Evolutionary conservation across 2,888 invertebrate species (phyloP), one percentile per base, ranked within the genome.

Genomic region (Cyclophora punctaria): DNA sequence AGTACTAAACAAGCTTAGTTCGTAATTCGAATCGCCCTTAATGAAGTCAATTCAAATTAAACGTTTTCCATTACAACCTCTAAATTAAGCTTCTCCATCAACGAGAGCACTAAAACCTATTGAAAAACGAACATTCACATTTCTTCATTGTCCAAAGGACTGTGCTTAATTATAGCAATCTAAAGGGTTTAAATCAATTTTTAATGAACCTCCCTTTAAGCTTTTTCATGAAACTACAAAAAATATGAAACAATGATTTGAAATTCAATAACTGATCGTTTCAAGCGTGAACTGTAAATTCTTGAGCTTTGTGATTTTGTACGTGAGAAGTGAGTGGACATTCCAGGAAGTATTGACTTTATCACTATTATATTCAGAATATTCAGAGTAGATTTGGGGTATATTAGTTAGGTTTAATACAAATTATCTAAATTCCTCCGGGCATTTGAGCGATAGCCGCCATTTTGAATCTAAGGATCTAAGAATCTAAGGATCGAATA

Each of bases 231-330:
- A 80, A 74, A 65, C 76, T 20, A 67, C 68, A 71, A 67, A 79
- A 76, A 81, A 80, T 77, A 80, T 72, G 67, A 71, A 73, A 77
- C 69, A 71, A 69, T 67, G 74, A 66, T n/a, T 50, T 56, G 73
- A 73, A 78, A 79, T 79, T 78, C 78, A 82, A 82, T 81, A 78
- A 75, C 68, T 71, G 60, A 50, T 56, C 56, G 66, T 69, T 69
- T 67, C 71, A 68, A 75, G 69, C 76, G 65, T 69, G 57, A 70
- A 72, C 63, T 68, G 66, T 66, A 54, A 59, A 57, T 56, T 60
- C 56, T 60, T 63, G 65, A 63, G 60, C 57, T 67, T 69, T 71
- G 66, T 65, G 65, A 53, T 63, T 58, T 58, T 47, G 45, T 47
- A 51, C 42, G 59, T 57, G 58, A 64, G 63, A 52, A 47, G 55